A percentile compares a stretch with the other conserved stretches of the same genome.
Evolutionary conservation across 2,113 vertebrate species (phyloP).

Genomic region (Prunella himalayana): DNA sequence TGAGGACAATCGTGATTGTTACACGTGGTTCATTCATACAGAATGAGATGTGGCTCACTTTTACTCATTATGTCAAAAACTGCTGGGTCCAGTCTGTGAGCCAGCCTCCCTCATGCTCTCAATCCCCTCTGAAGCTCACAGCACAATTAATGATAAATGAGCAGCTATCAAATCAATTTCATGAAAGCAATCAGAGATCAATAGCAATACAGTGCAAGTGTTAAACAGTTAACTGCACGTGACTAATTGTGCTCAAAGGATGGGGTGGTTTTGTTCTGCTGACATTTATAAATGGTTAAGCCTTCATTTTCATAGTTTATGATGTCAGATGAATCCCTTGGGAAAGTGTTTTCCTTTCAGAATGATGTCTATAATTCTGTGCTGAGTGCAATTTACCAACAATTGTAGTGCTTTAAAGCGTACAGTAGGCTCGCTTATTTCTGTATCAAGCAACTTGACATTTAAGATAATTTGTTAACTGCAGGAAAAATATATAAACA

Average conservation of each 20-base stretch:
- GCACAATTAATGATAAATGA: not conserved
- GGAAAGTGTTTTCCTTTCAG: not conserved
- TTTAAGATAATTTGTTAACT: conserved; percentile 52
- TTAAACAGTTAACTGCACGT: not conserved
- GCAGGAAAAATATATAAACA: conserved; percentile 39
- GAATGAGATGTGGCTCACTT: not conserved
- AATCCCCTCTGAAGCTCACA: not conserved
- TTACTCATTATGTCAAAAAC: not conserved
- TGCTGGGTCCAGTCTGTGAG: not conserved
- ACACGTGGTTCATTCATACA: not conserved
- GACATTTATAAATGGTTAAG: conserved; percentile 17
- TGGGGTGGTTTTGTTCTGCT: not conserved
- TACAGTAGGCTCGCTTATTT: not conserved
- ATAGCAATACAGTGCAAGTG: not conserved
- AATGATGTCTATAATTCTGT: conserved; percentile 23
- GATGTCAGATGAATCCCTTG: conserved; percentile 16
- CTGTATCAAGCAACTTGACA: conserved; percentile 19
- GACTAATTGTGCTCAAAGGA: not conserved
- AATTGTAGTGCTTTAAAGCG: conserved; percentile 37
- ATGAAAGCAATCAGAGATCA: not conserved
- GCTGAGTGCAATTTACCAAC: conserved; percentile 36
- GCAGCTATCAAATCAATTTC: not conserved
- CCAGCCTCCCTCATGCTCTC: not conserved
- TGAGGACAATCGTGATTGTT: not conserved
- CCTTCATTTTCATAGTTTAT: conserved; percentile 15